phyloP scores from a whole-genome alignment of 1,140 invertebrate species.

The Drosophila murphyi region DNA sequence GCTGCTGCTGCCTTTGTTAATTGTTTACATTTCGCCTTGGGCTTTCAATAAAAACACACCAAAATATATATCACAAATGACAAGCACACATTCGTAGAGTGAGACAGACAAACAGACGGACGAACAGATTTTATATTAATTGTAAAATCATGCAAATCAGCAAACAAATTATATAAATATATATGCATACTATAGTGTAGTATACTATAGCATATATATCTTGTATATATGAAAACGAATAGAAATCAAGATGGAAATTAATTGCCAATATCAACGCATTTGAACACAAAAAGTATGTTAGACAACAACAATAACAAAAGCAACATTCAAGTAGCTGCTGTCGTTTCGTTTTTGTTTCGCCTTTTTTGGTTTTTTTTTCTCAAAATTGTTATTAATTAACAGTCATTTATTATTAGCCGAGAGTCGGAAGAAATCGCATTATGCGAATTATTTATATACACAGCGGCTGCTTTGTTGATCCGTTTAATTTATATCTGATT shows the following conservation, averaged over 20 bases:
- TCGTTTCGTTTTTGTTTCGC: conserved; percentile 15
- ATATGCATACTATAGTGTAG: too few species aligned
- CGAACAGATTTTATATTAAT: conserved; percentile 59
- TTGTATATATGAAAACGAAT: conserved; percentile 28
- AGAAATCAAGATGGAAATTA: conserved; percentile 65
- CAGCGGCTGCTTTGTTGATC: conserved; percentile 56
- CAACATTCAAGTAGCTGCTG: conserved; percentile 44
- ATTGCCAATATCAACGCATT: conserved; percentile 74
- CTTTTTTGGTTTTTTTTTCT: conserved; percentile 28
- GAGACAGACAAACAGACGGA: conserved; percentile 26
- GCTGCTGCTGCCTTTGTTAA: conserved; percentile 34
- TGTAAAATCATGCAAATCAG: conserved; percentile 73
- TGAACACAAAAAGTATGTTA: conserved; percentile 69
- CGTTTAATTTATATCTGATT: conserved; percentile 65
- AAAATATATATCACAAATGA: conserved; percentile 61
- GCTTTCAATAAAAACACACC: conserved; percentile 59
- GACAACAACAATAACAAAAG: conserved; percentile 33
- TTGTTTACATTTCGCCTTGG: conserved; percentile 74
- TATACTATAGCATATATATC: too few species aligned
- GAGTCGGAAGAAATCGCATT: conserved; percentile 49
- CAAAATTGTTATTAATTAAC: conserved; percentile 78
- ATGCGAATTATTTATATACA: conserved; percentile 42
- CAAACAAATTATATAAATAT: conserved; percentile 37
- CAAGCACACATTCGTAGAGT: conserved; percentile 33
- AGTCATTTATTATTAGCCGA: conserved; percentile 64